A percentile compares a stretch with the other conserved stretches of the same genome.
phyloP scores from a whole-genome alignment of 2,113 vertebrate genomes.

The Toxostoma redivivum region DNA sequence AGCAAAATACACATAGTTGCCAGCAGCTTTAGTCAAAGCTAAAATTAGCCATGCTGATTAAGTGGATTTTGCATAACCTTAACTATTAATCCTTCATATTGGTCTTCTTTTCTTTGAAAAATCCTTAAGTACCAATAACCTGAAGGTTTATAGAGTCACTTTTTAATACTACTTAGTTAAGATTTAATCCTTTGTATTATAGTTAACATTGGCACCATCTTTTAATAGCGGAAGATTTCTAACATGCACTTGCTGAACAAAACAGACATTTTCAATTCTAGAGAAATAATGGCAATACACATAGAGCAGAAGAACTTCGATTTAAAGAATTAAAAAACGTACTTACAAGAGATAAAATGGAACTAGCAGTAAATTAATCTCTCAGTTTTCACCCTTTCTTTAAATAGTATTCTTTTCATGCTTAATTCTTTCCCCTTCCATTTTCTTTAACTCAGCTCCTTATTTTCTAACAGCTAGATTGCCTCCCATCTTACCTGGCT shows the following conservation, averaged over 20 bases:
- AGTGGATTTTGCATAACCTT: constrained; percentile 66
- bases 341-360: constrained; percentile 29
- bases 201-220: constrained; percentile 41
- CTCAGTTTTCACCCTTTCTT: constrained; percentile 1
- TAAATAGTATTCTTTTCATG: constrained; percentile 23
- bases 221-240: constrained; percentile 34
- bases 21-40: constrained; percentile 61
- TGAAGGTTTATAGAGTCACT: constrained; percentile 43
- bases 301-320: not conserved
- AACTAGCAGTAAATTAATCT: constrained; percentile 45
- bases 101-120: constrained; percentile 53
- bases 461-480: constrained; percentile 14
- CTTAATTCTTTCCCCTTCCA: constrained; percentile 1
- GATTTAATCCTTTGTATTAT: constrained; percentile 41
- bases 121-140: constrained; percentile 41
- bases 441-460: not conserved
- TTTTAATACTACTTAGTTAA: constrained; percentile 59
- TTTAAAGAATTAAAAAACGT: constrained; percentile 32
- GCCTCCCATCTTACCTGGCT: not conserved
- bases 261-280: constrained; percentile 39
- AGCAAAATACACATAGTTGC: constrained; percentile 51
- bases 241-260: constrained; percentile 13
- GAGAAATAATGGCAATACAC: not conserved
- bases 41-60: constrained; percentile 71
- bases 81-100: constrained; percentile 61